phyloP scores from a whole-genome alignment of 37 sponge, comb jelly and placozoan species.

The Beroe forskalii region DNA sequence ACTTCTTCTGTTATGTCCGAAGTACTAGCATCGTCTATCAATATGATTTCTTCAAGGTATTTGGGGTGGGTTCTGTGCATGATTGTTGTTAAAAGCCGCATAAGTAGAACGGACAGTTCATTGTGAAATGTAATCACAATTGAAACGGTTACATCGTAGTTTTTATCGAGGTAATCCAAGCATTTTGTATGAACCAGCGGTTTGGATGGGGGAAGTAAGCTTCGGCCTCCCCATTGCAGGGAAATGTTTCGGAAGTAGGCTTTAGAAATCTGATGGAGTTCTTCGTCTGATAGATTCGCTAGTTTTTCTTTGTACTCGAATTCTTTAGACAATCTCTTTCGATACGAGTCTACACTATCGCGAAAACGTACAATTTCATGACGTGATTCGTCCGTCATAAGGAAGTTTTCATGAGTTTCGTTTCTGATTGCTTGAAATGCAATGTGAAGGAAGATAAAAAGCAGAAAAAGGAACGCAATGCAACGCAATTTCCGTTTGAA shows the following conservation, averaged over 20 bases:
- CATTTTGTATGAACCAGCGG: neutral
- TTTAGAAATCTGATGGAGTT: neutral
- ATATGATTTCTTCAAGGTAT: conserved; percentile 21
- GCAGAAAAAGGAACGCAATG: too few species aligned
- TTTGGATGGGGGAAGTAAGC: neutral
- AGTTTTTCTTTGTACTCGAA: conserved; percentile 36
- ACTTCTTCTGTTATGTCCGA: conserved; percentile 44
- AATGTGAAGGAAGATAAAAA: too few species aligned
- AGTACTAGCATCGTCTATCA: conserved; percentile 41
- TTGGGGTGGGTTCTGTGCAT: conserved; percentile 17
- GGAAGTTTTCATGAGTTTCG: too few species aligned
- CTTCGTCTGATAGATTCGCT: neutral
- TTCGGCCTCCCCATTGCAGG: neutral
- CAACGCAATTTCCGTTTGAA: too few species aligned
- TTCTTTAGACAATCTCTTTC: conserved; percentile 1
- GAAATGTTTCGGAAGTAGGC: neutral
- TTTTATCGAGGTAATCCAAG: conserved; percentile 1
- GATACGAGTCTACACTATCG: neutral
- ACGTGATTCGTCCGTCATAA: too few species aligned
- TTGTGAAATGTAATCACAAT: conserved; percentile 19
- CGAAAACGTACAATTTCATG: too few species aligned
- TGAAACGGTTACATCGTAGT: conserved; percentile 14
- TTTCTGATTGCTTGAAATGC: too few species aligned
- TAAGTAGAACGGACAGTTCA: neutral
- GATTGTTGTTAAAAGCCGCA: conserved; percentile 34